Conservation (phyloP, 2,113 vertebrate genomes). For the Vicugna pacos region DNA sequence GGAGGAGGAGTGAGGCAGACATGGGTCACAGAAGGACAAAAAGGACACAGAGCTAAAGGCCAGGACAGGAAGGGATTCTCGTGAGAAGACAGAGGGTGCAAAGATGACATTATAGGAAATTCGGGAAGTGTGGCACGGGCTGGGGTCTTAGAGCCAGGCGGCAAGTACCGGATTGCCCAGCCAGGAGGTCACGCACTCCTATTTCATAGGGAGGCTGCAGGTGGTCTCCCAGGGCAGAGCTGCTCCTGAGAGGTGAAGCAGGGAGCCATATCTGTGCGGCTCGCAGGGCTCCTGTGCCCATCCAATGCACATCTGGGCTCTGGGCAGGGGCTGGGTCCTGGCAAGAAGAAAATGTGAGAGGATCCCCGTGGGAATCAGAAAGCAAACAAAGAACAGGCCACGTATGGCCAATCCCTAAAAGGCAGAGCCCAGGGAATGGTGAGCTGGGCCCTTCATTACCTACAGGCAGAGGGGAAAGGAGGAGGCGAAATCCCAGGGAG, state of each 20-base stretch:
- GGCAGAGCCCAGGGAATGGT: neutral
- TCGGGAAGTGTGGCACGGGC: neutral
- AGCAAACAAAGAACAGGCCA: neutral
- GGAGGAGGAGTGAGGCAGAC: neutral
- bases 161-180: conserved; percentile 71
- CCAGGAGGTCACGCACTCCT: conserved; percentile 57
- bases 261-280: conserved; percentile 60
- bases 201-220: conserved; percentile 51
- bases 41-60: conserved; percentile 1
- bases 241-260: conserved; percentile 1
- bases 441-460: neutral
- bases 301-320: conserved; percentile 75
- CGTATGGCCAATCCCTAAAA: neutral
- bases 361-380: conserved; percentile 14
- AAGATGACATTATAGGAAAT: neutral
- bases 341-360: conserved; percentile 64
- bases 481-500: neutral
- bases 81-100: neutral
- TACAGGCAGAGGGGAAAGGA: neutral
- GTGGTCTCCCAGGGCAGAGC: conserved; percentile 2
- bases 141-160: neutral
- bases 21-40: neutral
- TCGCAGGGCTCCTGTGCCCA: conserved; percentile 76
- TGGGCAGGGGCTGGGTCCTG: conserved; percentile 68
- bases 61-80: neutral